phyloP scores from a whole-genome alignment of 2,797 vertebrate genomes.

The Glossophaga mutica region DNA sequence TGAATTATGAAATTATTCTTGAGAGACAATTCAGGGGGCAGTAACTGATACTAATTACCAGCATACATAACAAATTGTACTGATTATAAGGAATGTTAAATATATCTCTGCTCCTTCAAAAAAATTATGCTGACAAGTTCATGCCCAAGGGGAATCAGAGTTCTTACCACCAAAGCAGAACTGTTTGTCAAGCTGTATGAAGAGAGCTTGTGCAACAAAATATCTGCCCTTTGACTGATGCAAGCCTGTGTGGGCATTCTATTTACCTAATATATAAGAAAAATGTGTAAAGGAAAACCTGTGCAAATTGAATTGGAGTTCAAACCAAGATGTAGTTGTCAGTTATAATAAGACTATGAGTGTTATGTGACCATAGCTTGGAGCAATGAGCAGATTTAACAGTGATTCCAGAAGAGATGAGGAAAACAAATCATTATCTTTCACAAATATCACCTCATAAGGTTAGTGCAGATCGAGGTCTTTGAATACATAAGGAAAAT shows the following conservation, averaged over 20 bases:
- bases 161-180: background rate
- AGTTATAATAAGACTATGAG: conserved; percentile 55
- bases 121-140: conserved; percentile 5
- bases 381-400: conserved; percentile 39
- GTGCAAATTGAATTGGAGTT: conserved; percentile 37
- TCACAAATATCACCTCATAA: conserved; percentile 22
- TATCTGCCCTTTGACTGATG: conserved; percentile 67
- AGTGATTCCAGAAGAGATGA: conserved; percentile 36
- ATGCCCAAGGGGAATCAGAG: conserved; percentile 30
- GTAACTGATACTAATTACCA: conserved; percentile 6
- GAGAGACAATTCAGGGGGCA: background rate
- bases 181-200: conserved; percentile 52
- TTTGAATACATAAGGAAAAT: conserved; percentile 2
- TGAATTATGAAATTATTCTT: background rate
- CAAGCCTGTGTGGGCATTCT: conserved; percentile 49
- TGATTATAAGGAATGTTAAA: conserved; percentile 33
- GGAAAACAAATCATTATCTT: conserved; percentile 64
- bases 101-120: background rate
- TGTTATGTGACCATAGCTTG: conserved; percentile 59
- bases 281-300: conserved; percentile 63
- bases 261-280: conserved; percentile 67
- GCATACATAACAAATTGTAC: background rate
- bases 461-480: conserved; percentile 37
- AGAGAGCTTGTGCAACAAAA: conserved; percentile 49
- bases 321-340: conserved; percentile 50